Base-by-base conservation (phyloP, 2,888 invertebrate species). In the Latheticus oryzae region DNA sequence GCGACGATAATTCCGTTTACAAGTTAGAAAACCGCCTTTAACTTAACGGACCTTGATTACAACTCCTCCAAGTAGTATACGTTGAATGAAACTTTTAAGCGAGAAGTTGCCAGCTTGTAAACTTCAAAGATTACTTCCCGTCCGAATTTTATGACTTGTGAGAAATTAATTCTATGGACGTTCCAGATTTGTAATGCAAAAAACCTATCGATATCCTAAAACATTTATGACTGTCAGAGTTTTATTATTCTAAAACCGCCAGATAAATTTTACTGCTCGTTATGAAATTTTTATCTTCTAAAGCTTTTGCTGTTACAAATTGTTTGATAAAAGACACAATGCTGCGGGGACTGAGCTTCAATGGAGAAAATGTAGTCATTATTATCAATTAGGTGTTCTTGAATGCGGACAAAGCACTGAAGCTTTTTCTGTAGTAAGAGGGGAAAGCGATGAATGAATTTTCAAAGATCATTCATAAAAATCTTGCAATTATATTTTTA, bases 41-140 rank as follows among this genome's bases (percentile, higher is more conserved):
- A 45, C 12, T 45, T 45, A 30, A 45, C 28, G 15, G 30, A 9
- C 28, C 45, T 28, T 43, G 17, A 9, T 43, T 43, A 43, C 17
- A 28, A 43, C 28, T 43, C 28, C 42, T 28, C 38, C 30, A 17
- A 43, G 17, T 19, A 12, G 35, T 38, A 38, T 23, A 23, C 23
- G 21, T 30, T 9, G 17, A 45, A 45, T 45, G n/a, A 9, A 45
- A 45, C 17, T 45, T 45, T 30, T 45, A 45, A 45, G 45, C 30
- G 45, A 30, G 21, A 45, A 45, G 45, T 45, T 45, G 45, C 19
- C 30, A 45, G 17, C 45, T 24, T 35, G 35, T 33, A 48, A 48
- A 48, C 48, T 48, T 33, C 24, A n/a, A n/a, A 15, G 35, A 48
- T 48, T 48, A 48, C 35, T 35, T 48, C 9, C 33, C 17, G 35